These are phyloP conservation scores for Hylia prasina DNA, from an alignment of 2,113 vertebrate genomes.

Conservation along the genomic window DNA sequence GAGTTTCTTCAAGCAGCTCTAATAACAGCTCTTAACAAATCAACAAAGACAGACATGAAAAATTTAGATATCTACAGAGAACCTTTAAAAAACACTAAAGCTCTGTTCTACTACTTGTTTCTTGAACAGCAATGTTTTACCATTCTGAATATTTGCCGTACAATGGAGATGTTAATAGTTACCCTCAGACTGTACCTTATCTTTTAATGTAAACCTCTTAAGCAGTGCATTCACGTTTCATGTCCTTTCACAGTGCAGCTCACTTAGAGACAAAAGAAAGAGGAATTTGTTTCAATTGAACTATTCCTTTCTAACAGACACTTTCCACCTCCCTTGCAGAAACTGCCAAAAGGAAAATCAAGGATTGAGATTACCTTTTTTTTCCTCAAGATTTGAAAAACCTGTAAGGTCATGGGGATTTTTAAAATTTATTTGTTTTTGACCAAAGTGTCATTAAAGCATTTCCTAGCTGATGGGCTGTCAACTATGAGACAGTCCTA, in stretches of 20 bases:
- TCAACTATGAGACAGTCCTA: not conserved
- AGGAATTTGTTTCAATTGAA: constrained; percentile 77
- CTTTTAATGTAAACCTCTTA: constrained; percentile 64
- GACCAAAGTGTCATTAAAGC: not conserved
- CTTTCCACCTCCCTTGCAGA: constrained; percentile 70
- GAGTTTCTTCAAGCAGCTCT: constrained; percentile 15
- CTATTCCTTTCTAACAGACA: constrained; percentile 67
- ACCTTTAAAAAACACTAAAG: constrained; percentile 37
- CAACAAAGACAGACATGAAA: constrained; percentile 61
- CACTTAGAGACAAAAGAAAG: constrained; percentile 75
- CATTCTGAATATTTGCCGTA: constrained; percentile 46
- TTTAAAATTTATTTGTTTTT: not conserved
- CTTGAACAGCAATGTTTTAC: constrained; percentile 62
- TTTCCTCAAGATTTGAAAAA: not conserved
- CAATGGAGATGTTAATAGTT: constrained; percentile 56
- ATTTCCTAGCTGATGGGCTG: not conserved
- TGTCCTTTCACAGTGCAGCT: constrained; percentile 70
- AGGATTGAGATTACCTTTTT: constrained; percentile 23
- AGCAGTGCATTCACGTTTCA: constrained; percentile 51
- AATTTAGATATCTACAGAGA: constrained; percentile 61
- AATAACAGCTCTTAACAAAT: constrained; percentile 57
- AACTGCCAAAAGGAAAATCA: constrained; percentile 61
- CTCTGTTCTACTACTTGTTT: constrained; percentile 56
- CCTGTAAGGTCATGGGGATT: not conserved
- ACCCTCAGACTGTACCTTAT: constrained; percentile 50